A percentile compares a stretch with the other conserved stretches of the same genome.
Conservation (phyloP, 2,113 vertebrate genomes). For the Myxocyprinus asiaticus region DNA sequence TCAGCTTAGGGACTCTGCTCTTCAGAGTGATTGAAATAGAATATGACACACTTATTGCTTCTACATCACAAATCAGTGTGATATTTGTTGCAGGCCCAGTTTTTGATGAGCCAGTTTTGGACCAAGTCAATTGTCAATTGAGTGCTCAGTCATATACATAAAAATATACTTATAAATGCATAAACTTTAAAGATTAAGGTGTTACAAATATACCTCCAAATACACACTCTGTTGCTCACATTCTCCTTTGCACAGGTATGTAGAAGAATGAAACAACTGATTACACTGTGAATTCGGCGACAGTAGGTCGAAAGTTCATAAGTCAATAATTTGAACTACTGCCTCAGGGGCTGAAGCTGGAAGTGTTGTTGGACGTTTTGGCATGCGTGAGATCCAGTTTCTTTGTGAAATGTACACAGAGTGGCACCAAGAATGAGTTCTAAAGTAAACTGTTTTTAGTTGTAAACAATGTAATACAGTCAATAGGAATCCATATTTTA, state of each 20-base stretch:
- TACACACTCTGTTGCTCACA: background rate
- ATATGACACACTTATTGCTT: constrained; percentile 37
- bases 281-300: too few relatives aligned
- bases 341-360: too few relatives aligned
- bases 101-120: background rate
- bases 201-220: background rate
- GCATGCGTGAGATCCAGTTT: too few relatives aligned
- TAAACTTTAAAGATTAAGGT: background rate
- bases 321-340: too few relatives aligned
- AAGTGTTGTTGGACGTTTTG: too few relatives aligned
- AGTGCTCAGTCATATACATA: background rate
- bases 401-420: too few relatives aligned
- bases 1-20: constrained; percentile 36
- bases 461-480: too few relatives aligned
- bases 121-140: background rate
- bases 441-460: too few relatives aligned
- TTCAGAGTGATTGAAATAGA: constrained; percentile 32
- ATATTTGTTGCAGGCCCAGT: background rate
- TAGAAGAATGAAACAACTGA: background rate
- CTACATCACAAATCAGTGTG: constrained; percentile 20
- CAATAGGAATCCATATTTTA: too few relatives aligned
- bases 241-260: background rate
- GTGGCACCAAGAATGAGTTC: too few relatives aligned
- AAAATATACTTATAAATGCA: too few relatives aligned
- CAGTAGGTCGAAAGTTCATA: too few relatives aligned